Percentiles rank a stretch among this genome's conserved stretches.
These are phyloP conservation scores for Xyrauchen texanus DNA, from an alignment of 2,113 vertebrate genomes.

Conservation along the genomic window DNA sequence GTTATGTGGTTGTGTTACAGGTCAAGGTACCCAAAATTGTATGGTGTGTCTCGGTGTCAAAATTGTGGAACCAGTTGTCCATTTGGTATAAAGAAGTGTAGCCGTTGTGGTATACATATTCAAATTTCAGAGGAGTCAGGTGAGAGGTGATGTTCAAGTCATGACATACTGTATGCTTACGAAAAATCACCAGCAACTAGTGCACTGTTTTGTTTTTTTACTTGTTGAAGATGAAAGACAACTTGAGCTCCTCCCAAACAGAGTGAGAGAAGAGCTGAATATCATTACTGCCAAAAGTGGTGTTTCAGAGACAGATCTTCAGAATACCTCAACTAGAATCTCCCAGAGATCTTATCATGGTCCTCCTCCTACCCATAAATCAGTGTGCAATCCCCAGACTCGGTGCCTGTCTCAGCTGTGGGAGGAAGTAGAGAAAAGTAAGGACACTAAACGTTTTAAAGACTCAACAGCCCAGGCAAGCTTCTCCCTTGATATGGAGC, in stretches of 20 bases:
- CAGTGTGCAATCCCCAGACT: neutral
- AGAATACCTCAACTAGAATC: too few relatives aligned
- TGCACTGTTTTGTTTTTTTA: constrained; percentile 1
- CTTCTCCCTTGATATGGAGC: constrained; percentile 55
- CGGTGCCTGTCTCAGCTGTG: constrained; percentile 39
- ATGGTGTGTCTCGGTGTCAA: constrained; percentile 30
- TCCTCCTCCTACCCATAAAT: too few relatives aligned
- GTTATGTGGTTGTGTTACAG: constrained; percentile 6
- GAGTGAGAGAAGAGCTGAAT: constrained; percentile 36
- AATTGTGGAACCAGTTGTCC: constrained; percentile 42
- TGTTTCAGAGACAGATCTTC: too few relatives aligned
- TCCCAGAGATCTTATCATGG: too few relatives aligned
- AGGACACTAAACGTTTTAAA: neutral
- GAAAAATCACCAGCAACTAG: neutral
- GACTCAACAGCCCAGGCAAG: constrained; percentile 30
- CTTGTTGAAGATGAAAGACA: constrained; percentile 7
- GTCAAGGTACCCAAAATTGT: constrained; percentile 23
- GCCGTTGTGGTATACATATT: constrained; percentile 38
- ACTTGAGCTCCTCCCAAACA: constrained; percentile 15
- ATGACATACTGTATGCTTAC: neutral
- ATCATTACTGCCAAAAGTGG: neutral
- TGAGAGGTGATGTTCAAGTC: constrained; percentile 18
- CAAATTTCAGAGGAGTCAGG: constrained; percentile 28
- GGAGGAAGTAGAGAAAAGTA: neutral
- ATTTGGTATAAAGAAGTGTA: neutral